A percentile compares a stretch with the other conserved stretches of the same genome.
Conservation (phyloP, 2,888 invertebrate species). For the Tetropium fuscum region DNA sequence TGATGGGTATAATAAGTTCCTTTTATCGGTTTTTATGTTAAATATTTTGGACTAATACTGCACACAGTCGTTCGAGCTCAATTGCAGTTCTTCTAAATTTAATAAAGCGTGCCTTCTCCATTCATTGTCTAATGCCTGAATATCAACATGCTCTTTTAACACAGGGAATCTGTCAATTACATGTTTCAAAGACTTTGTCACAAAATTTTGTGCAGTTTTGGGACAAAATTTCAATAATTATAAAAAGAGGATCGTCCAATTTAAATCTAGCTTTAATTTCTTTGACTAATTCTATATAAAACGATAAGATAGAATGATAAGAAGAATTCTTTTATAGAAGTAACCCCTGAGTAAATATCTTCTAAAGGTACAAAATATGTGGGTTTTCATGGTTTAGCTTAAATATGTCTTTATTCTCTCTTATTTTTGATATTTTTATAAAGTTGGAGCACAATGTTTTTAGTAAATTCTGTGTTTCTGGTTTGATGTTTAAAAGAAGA, state of each 20-base stretch:
- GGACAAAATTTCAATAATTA: not conserved
- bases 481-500: no score
- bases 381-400: not conserved
- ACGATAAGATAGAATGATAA: not conserved
- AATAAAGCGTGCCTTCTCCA: not conserved
- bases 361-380: not conserved
- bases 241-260: not conserved
- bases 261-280: not conserved
- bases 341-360: not conserved
- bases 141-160: not conserved
- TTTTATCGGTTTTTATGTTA: not conserved
- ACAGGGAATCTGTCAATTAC: not conserved
- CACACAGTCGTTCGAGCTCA: not conserved
- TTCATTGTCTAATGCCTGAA: not conserved
- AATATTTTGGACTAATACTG: not conserved
- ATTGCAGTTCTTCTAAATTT: not conserved
- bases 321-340: not conserved
- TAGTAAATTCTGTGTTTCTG: no score
- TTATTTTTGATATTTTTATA: no score
- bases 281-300: not conserved
- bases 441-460: no score
- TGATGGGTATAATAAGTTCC: not conserved
- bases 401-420: no score
- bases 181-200: not conserved
- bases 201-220: not conserved